These are phyloP conservation scores for Drosophila sp. DNA, from an alignment of 1,140 invertebrate genomes.

Conservation along the genomic window DNA sequence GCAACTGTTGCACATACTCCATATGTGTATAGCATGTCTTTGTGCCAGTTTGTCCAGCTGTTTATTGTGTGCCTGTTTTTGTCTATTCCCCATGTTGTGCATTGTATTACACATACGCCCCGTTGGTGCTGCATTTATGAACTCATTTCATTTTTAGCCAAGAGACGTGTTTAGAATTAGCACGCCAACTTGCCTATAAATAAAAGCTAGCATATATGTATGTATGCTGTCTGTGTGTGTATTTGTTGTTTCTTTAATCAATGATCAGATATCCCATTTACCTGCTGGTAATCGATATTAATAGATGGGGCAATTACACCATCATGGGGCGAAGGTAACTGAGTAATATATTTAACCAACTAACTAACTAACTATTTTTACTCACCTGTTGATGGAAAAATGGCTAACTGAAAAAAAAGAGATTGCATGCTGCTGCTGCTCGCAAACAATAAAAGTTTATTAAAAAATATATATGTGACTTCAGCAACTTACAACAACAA, in stretches of 20 bases:
- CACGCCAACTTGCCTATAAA: constrained; percentile 68
- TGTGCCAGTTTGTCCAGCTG: constrained; percentile 55
- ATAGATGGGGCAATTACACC: constrained; percentile 72
- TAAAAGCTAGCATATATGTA: constrained; percentile 63
- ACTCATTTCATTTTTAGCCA: constrained; percentile 62
- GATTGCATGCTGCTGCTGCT: constrained; percentile 5
- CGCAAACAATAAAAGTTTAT: constrained; percentile 61
- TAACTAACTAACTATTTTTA: constrained; percentile 1
- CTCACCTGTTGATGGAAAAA: constrained; percentile 38
- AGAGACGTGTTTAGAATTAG: constrained; percentile 69
- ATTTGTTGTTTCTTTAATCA: constrained; percentile 64
- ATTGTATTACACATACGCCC: constrained; percentile 73
- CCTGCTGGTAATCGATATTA: constrained; percentile 74
- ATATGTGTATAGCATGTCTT: constrained; percentile 10
- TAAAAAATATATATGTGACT: constrained; percentile 61
- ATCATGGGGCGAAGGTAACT: constrained; percentile 40
- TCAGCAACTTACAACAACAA: constrained; percentile 16
- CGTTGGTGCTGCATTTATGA: constrained; percentile 53
- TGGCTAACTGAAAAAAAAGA: constrained; percentile 29
- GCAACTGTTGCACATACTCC: not conserved
- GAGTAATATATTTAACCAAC: too few relatives aligned
- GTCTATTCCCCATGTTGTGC: constrained; percentile 36
- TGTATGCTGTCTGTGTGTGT: too few relatives aligned
- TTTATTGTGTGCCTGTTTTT: constrained; percentile 59
- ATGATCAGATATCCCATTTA: constrained; percentile 41